Evolutionary conservation across 2,888 invertebrate species (phyloP).

Genomic region (Apoderus coryli): DNA sequence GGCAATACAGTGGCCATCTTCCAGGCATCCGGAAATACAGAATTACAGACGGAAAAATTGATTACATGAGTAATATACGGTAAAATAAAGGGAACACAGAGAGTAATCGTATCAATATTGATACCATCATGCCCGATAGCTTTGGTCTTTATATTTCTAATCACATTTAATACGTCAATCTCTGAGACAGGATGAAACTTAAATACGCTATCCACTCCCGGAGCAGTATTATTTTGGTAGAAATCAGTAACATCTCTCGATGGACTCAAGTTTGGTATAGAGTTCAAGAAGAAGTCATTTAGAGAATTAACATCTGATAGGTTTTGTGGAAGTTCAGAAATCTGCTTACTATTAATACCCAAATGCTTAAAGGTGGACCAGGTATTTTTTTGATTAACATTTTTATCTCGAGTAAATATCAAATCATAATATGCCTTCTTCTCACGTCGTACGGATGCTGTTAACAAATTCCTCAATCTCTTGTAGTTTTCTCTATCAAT

Average conservation of each 20-base stretch:
- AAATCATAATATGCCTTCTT: background rate
- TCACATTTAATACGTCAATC: background rate
- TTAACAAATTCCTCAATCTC: background rate
- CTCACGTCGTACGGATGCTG: background rate
- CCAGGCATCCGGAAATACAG: slow-evolving; percentile 3
- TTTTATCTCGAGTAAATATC: slow-evolving; percentile 2
- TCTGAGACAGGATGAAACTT: background rate
- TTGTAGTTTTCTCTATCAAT: background rate
- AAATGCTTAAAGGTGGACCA: slow-evolving; percentile 1
- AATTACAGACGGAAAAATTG: background rate
- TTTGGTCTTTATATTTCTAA: slow-evolving; percentile 1
- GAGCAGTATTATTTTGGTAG: background rate
- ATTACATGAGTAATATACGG: slow-evolving; percentile 2
- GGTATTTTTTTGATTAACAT: background rate
- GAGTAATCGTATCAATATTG: background rate
- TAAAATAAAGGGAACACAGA: slow-evolving; percentile 2
- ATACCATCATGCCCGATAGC: slow-evolving; percentile 1
- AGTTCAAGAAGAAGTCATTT: background rate
- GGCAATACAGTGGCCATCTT: slow-evolving; percentile 1
- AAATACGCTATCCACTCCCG: background rate
- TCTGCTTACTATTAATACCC: background rate
- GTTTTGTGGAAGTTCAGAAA: background rate
- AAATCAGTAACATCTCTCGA: background rate
- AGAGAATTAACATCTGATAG: background rate
- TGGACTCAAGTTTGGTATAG: background rate